Percentiles rank a stretch among this genome's conserved stretches.
Evolutionary conservation across 2,797 vertebrate genomes (phyloP).

Genomic region (Acipenser transmontanus): DNA sequence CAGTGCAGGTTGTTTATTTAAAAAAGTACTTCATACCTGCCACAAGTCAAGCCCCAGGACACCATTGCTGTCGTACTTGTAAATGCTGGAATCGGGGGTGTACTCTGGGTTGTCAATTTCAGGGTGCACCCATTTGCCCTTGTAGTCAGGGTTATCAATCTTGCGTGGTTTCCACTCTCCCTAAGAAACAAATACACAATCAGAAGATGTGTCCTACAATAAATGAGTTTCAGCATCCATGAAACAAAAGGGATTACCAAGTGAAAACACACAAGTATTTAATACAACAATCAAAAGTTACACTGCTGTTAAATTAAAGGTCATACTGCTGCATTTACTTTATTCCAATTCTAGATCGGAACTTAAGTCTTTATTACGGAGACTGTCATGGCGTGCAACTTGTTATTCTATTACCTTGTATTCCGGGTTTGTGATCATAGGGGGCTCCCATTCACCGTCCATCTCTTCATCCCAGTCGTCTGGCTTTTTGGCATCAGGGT

Average conservation of each 20-base stretch:
- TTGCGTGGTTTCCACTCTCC: slow-evolving; percentile 68
- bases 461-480: slow-evolving; percentile 77
- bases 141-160: slow-evolving; percentile 67
- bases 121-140: slow-evolving; percentile 73
- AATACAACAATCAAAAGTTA: not conserved
- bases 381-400: too few relatives aligned
- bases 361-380: too few relatives aligned
- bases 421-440: slow-evolving; percentile 70
- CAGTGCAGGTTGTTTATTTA: too few relatives aligned
- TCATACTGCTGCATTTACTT: not conserved
- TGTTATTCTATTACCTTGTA: slow-evolving; percentile 58
- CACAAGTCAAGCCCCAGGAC: slow-evolving; percentile 72
- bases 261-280: not conserved
- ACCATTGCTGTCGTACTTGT: slow-evolving; percentile 58
- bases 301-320: not conserved
- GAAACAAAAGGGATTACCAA: not conserved
- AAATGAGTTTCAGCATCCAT: not conserved
- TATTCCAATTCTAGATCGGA: too few relatives aligned
- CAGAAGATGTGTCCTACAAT: not conserved
- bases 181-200: slow-evolving; percentile 34
- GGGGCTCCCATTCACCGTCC: slow-evolving; percentile 78
- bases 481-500: slow-evolving; percentile 75
- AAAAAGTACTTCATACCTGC: slow-evolving; percentile 53
- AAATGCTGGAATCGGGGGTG: slow-evolving; percentile 64
- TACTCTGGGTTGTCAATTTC: slow-evolving; percentile 77